These are phyloP conservation scores for Pammene fasciana DNA, from an alignment of 2,888 invertebrate species.

Conservation along the genomic window DNA sequence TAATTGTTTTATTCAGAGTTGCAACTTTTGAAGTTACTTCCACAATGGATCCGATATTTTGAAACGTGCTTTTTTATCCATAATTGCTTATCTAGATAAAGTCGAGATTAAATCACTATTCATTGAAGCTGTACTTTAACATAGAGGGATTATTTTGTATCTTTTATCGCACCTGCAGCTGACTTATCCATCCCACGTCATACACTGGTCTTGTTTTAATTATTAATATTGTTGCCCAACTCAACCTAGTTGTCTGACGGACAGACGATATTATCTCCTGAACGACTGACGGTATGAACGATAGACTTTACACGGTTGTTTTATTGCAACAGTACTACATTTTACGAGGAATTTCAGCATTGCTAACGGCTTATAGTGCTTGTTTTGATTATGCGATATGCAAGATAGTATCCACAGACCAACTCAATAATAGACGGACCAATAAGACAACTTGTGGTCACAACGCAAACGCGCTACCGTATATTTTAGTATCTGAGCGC, in stretches of 20 bases:
- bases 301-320: background rate
- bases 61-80: too few relatives aligned
- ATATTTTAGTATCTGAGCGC: too few relatives aligned
- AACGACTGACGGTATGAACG: constrained; percentile 13
- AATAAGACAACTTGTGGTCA: too few relatives aligned
- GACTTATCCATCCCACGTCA: constrained; percentile 6
- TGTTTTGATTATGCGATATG: constrained; percentile 10
- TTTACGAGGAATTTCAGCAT: constrained; percentile 15
- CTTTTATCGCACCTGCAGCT: background rate
- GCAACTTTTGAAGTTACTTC: too few relatives aligned
- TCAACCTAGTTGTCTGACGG: constrained; percentile 37
- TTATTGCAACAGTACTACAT: constrained; percentile 6
- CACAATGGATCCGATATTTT: too few relatives aligned
- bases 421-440: too few relatives aligned
- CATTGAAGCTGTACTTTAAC: too few relatives aligned
- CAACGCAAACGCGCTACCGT: too few relatives aligned
- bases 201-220: constrained; percentile 31
- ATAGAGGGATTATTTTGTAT: too few relatives aligned
- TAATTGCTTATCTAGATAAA: too few relatives aligned
- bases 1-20: too few relatives aligned
- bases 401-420: background rate
- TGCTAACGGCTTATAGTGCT: constrained; percentile 12
- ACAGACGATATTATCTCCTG: constrained; percentile 35
- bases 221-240: constrained; percentile 34
- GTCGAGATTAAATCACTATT: too few relatives aligned